phyloP scores from a whole-genome alignment of 2,113 vertebrate genomes.

The Acanthochromis polyacanthus region DNA sequence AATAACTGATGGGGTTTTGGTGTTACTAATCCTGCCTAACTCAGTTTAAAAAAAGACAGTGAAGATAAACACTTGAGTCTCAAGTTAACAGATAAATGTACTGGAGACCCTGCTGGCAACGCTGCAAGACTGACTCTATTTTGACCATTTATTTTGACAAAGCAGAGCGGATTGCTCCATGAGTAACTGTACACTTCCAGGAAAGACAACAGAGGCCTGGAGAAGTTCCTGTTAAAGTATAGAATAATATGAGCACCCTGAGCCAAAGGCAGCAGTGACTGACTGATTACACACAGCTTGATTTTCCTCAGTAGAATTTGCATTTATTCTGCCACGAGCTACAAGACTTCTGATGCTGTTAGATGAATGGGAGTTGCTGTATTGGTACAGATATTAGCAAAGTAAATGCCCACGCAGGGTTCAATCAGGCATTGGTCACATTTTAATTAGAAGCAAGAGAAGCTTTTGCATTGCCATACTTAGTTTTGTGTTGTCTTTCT shows the following conservation, averaged over 20 bases:
- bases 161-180: conserved; percentile 29
- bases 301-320: conserved; percentile 35
- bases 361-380: conserved; percentile 1
- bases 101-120: conserved; percentile 27
- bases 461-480: neutral
- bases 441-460: neutral
- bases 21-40: conserved; percentile 31
- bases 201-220: conserved; percentile 34
- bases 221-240: conserved; percentile 46
- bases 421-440: neutral
- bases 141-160: conserved; percentile 34
- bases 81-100: conserved; percentile 38
- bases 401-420: neutral
- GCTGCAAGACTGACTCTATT: conserved; percentile 32
- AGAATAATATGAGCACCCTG: conserved; percentile 13
- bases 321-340: neutral
- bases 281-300: conserved; percentile 8
- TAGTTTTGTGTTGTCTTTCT: neutral
- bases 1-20: conserved; percentile 26
- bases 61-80: conserved; percentile 28
- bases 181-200: conserved; percentile 42
- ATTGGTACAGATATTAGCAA: neutral
- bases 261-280: conserved; percentile 37
- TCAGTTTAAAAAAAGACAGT: conserved; percentile 8
- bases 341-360: conserved; percentile 1